These are phyloP conservation scores for Raja brachyura DNA, from an alignment of 2,113 vertebrate genomes.

Conservation along the genomic window DNA sequence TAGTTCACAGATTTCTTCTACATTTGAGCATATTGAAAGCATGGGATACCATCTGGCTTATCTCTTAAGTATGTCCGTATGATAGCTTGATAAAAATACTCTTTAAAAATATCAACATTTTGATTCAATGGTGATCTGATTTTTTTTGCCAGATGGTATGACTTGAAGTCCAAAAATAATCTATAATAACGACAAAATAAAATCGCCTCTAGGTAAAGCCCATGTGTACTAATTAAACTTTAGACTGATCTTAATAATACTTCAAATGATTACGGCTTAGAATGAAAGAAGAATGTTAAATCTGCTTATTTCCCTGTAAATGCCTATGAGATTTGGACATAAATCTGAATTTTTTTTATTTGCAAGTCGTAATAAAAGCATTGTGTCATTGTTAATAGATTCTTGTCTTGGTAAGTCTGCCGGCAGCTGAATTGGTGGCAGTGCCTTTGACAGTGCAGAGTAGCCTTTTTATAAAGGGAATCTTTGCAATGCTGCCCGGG, in stretches of 20 bases:
- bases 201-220: conserved; percentile 23
- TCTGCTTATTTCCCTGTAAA: conserved; percentile 32
- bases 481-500: conserved; percentile 68
- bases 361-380: conserved; percentile 66
- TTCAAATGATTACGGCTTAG: conserved; percentile 6
- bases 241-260: conserved; percentile 26
- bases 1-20: neutral
- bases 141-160: conserved; percentile 7
- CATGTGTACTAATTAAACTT: conserved; percentile 36
- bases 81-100: neutral
- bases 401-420: conserved; percentile 62
- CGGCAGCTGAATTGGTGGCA: conserved; percentile 57
- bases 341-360: conserved; percentile 47
- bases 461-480: conserved; percentile 63
- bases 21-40: neutral
- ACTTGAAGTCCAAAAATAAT: neutral
- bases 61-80: neutral
- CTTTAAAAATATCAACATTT: neutral
- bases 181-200: neutral
- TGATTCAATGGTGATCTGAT: neutral
- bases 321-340: conserved; percentile 23
- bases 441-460: conserved; percentile 60
- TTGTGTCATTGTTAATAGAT: conserved; percentile 72
- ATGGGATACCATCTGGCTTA: neutral
- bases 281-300: conserved; percentile 14